Conservation (phyloP, 2,113 vertebrate species). For the Ariopsis seemanni region DNA sequence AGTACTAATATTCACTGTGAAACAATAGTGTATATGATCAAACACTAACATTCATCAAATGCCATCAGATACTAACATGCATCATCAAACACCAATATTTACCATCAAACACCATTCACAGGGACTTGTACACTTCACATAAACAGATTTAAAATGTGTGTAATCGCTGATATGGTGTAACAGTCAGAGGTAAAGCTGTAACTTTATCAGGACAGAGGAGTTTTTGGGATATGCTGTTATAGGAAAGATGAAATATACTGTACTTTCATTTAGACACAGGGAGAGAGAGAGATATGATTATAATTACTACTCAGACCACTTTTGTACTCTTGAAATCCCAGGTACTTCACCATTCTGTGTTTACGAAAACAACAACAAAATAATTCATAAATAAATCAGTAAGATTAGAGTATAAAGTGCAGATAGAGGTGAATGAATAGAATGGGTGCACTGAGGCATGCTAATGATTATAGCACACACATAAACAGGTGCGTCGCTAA, state of each 20-base stretch:
- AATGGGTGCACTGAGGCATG: background rate
- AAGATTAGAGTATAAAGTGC: background rate
- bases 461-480: background rate
- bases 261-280: too few relatives aligned
- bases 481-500: background rate
- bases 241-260: too few relatives aligned
- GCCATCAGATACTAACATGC: background rate
- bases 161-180: too few relatives aligned
- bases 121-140: too few relatives aligned
- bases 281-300: background rate
- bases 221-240: too few relatives aligned
- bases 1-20: background rate
- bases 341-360: background rate
- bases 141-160: too few relatives aligned
- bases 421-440: background rate
- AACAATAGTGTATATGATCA: background rate
- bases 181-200: too few relatives aligned
- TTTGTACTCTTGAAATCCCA: background rate
- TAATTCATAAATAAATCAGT: conserved; percentile 1
- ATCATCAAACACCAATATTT: background rate
- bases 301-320: background rate
- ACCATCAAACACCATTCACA: background rate
- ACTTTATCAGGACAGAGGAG: too few relatives aligned
- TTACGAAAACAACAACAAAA: background rate
- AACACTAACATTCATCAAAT: background rate